These are phyloP conservation scores for Apocrypta bakeri DNA, from an alignment of 1,140 invertebrate species.

Conservation along the genomic window DNA sequence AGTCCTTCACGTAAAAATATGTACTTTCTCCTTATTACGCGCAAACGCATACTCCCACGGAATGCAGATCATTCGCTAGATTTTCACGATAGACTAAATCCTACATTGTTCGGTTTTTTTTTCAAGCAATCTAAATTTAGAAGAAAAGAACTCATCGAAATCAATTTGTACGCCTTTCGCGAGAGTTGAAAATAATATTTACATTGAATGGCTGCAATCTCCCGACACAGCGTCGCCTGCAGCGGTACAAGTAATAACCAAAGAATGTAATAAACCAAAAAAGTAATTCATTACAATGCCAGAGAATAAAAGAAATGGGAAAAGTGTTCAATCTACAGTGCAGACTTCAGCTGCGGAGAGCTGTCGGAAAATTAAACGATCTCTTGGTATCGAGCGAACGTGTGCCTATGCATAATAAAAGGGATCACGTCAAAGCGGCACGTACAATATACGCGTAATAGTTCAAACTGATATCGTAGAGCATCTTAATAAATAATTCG, in stretches of 20 bases:
- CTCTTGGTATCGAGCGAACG: background rate
- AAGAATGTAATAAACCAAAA: background rate
- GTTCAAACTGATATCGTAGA: background rate
- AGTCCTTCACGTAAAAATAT: too few species aligned
- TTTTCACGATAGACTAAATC: too few species aligned
- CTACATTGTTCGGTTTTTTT: too few species aligned
- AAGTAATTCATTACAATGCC: too few species aligned
- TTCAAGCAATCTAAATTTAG: background rate
- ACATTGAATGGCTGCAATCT: background rate
- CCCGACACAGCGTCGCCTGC: background rate
- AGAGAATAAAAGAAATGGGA: too few species aligned
- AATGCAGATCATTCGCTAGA: too few species aligned
- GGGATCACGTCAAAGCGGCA: background rate
- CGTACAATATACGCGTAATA: background rate
- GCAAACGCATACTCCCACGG: too few species aligned
- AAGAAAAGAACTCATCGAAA: background rate
- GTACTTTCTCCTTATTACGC: too few species aligned
- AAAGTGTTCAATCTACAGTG: too few species aligned
- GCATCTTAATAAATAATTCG: too few species aligned
- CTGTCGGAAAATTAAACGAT: background rate
- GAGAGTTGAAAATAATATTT: background rate
- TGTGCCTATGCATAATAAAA: slow-evolving; percentile 40
- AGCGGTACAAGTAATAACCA: background rate
- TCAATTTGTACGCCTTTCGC: too few species aligned
- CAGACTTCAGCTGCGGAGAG: too few species aligned